Percentiles rank a stretch among this genome's conserved stretches.
Conservation (phyloP, 2,113 vertebrate species). For the Scytalopus superciliaris region DNA sequence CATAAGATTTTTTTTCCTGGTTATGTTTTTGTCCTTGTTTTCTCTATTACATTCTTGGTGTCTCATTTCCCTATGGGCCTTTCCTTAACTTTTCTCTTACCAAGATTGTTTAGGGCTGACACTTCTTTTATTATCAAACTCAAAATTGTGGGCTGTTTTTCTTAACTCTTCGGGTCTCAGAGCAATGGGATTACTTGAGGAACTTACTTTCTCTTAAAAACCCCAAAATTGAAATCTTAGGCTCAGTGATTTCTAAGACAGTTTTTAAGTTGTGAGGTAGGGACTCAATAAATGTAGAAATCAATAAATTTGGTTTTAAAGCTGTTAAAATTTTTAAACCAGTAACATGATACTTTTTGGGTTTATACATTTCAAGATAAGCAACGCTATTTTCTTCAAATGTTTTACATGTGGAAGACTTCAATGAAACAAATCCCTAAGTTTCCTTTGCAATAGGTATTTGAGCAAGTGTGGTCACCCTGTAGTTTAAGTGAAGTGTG, state of each 20-base stretch:
- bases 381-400: not conserved
- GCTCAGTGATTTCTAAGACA: not conserved
- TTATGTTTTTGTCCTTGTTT: not conserved
- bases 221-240: not conserved
- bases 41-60: not conserved
- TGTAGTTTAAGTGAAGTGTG: not conserved
- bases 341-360: not conserved
- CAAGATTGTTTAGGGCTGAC: not conserved
- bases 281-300: not conserved
- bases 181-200: not conserved
- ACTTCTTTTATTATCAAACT: not conserved
- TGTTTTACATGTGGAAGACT: not conserved
- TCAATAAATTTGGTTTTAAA: not conserved
- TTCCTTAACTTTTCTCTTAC: not conserved
- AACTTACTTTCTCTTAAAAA: not conserved
- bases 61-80: not conserved
- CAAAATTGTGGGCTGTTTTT: not conserved
- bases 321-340: not conserved
- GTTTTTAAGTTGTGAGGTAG: not conserved
- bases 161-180: not conserved
- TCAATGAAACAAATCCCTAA: not conserved
- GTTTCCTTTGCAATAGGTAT: not conserved
- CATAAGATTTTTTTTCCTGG: not conserved
- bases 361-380: not conserved
- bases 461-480: not conserved